Percentiles rank a stretch among this genome's conserved stretches.
These are phyloP conservation scores for Gari tellinella DNA, from an alignment of 2,888 invertebrate species.

Conservation along the genomic window DNA sequence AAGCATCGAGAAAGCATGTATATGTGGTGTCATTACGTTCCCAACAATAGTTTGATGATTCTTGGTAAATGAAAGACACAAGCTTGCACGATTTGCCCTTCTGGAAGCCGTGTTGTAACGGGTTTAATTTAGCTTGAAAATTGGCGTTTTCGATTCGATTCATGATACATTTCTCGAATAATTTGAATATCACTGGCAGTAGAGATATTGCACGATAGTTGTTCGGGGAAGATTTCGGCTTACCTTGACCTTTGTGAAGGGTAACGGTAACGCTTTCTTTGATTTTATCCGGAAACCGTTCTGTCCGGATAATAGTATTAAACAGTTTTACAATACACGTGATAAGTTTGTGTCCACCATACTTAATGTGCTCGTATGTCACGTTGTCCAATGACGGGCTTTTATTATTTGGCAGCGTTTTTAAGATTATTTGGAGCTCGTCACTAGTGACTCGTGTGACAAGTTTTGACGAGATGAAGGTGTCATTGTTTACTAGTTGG, in stretches of 20 bases:
- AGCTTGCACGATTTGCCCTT: constrained; percentile 7
- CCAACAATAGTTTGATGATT: constrained; percentile 7
- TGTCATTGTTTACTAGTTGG: not conserved
- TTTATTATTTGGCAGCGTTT: constrained; percentile 1
- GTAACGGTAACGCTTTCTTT: constrained; percentile 10
- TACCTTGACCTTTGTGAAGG: constrained; percentile 3
- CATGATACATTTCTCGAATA: constrained; percentile 10
- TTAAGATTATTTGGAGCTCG: not conserved
- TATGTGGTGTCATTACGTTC: not conserved
- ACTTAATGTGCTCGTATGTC: constrained; percentile 15
- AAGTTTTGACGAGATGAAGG: too few relatives aligned
- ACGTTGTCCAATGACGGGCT: not conserved
- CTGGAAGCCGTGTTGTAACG: constrained; percentile 24
- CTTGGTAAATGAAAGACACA: constrained; percentile 11
- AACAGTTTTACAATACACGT: constrained; percentile 1
- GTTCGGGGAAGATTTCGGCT: constrained; percentile 10
- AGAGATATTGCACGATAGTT: constrained; percentile 20
- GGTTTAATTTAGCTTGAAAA: not conserved
- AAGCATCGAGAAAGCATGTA: constrained; percentile 12
- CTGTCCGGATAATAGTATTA: not conserved
- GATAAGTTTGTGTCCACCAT: not conserved
- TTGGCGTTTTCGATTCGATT: constrained; percentile 1
- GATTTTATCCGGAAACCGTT: constrained; percentile 1
- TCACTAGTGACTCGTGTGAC: not conserved
- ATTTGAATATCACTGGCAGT: constrained; percentile 7